Evolutionary conservation across 2,113 vertebrate species (phyloP), one percentile per base, ranked within the genome.

Genomic region (Nannobrachium achirus): DNA sequence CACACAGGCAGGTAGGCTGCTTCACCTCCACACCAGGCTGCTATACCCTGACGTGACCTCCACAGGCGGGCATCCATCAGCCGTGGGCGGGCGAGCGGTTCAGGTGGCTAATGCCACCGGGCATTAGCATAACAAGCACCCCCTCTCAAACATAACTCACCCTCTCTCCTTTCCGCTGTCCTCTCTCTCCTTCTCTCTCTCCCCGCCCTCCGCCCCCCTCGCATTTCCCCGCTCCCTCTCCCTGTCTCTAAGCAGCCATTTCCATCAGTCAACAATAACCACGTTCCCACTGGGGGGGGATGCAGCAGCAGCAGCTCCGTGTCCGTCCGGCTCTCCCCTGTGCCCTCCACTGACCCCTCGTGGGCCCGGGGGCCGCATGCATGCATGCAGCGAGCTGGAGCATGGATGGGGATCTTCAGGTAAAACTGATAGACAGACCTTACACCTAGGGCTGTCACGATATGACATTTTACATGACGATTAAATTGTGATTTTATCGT

Each of bases 201-300:
- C 60, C 56, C 50, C 10, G 71, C 66, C 76, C 73, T 74, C 75
- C 75, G 68, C 71, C 25, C 46, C 40, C 73, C 63, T 66, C 67
- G 25, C 25, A 33, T 63, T 20, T 42, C 60, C 59, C 50, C 8
- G 71, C 66, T 74, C 73, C 74, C 75, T 73, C 69, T 69, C 25
- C 42, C 40, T 71, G 66, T 66, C 67, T 33, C 63, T 33, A 51
- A 62, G 75, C 70, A 81, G 72, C 77, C 73, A 72, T 82, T 62
- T 60, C 69, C 16, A 91, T 89, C 80, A 76, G 82, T 89, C 85
- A 89, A 78, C 56, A 64, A 80, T 89, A 89, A 89, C 84, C 76
- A 86, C 75, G 76, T 89, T 89, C 88, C 78, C 85, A 33, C 76
- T 83, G 80, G 75, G 79, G 80, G 75, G 79, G 84, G 72, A 78